Conservation (phyloP, 2,888 invertebrate genomes). For the Euspilapteryx auroguttella region DNA sequence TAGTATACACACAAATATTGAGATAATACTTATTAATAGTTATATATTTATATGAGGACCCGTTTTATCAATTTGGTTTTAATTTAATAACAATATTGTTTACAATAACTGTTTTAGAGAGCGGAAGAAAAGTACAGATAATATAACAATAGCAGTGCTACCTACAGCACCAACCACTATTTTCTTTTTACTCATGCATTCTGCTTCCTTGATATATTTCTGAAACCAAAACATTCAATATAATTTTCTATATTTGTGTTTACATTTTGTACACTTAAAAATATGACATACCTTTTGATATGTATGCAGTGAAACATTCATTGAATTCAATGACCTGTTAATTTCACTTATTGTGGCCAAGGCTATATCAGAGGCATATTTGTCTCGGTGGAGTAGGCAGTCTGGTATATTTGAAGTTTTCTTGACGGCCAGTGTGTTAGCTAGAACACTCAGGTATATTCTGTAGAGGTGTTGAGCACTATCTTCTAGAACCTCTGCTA, state of each 20-base stretch:
- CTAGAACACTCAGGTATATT: conserved; percentile 37
- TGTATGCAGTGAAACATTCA: conserved; percentile 33
- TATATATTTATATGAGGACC: too few species aligned
- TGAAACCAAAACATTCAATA: conserved; percentile 13
- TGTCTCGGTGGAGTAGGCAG: conserved; percentile 32
- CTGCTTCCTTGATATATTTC: conserved; percentile 15
- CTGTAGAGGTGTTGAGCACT: conserved; percentile 40
- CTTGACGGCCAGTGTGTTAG: conserved; percentile 33
- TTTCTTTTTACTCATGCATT: conserved; percentile 25
- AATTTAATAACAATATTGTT: too few species aligned
- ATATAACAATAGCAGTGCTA: conserved; percentile 24
- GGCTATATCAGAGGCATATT: conserved; percentile 42
- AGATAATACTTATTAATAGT: too few species aligned
- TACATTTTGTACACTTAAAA: not conserved
- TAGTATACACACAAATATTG: too few species aligned
- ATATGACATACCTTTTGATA: conserved; percentile 28
- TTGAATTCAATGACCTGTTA: conserved; percentile 31
- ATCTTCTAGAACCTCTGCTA: conserved; percentile 35
- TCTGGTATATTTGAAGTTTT: conserved; percentile 31
- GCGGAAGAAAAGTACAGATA: conserved; percentile 29
- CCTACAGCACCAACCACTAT: conserved; percentile 36
- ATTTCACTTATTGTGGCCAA: conserved; percentile 34
- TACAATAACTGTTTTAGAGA: conserved; percentile 32
- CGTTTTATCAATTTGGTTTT: too few species aligned
- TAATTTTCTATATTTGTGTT: not conserved